Conservation (phyloP, 64 coral and sea anemone species). For the Astreopora myriophthalma region DNA sequence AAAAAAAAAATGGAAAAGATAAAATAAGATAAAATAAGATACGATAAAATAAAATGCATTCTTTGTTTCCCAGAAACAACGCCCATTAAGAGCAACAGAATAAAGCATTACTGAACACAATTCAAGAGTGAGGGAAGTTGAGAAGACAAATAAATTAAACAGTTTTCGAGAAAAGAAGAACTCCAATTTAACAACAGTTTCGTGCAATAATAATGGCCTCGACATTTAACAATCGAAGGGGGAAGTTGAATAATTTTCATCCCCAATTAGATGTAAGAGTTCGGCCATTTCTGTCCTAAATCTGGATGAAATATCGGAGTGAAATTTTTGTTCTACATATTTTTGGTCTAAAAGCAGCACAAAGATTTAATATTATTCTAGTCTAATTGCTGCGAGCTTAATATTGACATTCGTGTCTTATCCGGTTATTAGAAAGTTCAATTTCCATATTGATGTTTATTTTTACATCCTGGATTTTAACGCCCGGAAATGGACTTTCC, state of each 20-base stretch:
- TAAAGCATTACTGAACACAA: not conserved
- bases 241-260: too few relatives aligned
- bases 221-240: too few relatives aligned
- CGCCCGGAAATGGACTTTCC: slow-evolving; percentile 4
- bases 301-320: too few relatives aligned
- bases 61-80: not conserved
- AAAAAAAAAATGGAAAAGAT: too few relatives aligned
- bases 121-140: not conserved
- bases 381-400: too few relatives aligned
- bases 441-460: slow-evolving; percentile 7
- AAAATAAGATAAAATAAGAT: too few relatives aligned
- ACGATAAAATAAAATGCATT: not conserved
- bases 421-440: slow-evolving; percentile 4
- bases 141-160: not conserved
- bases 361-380: too few relatives aligned
- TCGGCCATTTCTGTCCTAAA: too few relatives aligned
- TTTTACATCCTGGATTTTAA: not conserved
- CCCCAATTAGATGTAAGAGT: too few relatives aligned
- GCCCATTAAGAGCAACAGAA: not conserved
- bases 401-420: not conserved
- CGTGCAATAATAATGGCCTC: not conserved
- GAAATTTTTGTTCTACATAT: too few relatives aligned
- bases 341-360: not conserved
- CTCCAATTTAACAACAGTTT: too few relatives aligned
- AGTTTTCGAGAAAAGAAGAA: not conserved